Base-by-base conservation (phyloP, 2,113 vertebrate genomes). In the Mormyrus lacerda region DNA sequence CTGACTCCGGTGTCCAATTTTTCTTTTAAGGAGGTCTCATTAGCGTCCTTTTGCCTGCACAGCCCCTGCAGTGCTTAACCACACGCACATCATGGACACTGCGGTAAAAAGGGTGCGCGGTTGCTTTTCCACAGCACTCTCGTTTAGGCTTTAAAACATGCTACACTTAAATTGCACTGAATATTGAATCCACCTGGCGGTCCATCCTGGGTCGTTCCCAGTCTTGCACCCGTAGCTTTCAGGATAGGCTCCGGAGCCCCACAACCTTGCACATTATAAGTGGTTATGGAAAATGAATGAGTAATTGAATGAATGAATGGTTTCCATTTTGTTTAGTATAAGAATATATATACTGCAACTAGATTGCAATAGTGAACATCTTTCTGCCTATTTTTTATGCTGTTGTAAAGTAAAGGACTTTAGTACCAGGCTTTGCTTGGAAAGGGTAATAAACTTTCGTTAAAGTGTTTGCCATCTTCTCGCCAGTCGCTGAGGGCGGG, bases 1-100 rank as follows among this genome's bases (percentile, higher is more conserved):
- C 83, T 53, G 79, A 65, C 85, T 88, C 58, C 61, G 79, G 44
- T 3, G 3, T 84, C 24, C 44, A n/a, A 47, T 53, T 89, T 89
- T 88, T 90, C 58, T 9, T 87, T 21, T 85, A 45, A 91, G 84
- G 69, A 48, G 50, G 21, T 79, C 51, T 55, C 88, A 79, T 61
- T 83, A 48, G 87, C 8, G 44, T 42, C 76, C 42, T n/a, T 24
- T 45, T 73, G 45, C 8, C 17, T 85, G 53, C 24, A 51, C 55
- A 24, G n/a, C 19, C 87, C 87, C 42, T 87, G 58, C 48, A 9
- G 39, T 6, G 21, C 65, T 8, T 19, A 47, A 47, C 76, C 48
- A 4, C 31, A n/a, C 21, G 35, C 35, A 51, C 45, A 17, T 47
- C 87, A 50, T 31, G 19, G 47, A 11, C 31, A 42, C 8, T 9